Evolutionary conservation across 2,888 invertebrate species (phyloP), one percentile per base, ranked within the genome.

Genomic region (Lithophane ornitopus): DNA sequence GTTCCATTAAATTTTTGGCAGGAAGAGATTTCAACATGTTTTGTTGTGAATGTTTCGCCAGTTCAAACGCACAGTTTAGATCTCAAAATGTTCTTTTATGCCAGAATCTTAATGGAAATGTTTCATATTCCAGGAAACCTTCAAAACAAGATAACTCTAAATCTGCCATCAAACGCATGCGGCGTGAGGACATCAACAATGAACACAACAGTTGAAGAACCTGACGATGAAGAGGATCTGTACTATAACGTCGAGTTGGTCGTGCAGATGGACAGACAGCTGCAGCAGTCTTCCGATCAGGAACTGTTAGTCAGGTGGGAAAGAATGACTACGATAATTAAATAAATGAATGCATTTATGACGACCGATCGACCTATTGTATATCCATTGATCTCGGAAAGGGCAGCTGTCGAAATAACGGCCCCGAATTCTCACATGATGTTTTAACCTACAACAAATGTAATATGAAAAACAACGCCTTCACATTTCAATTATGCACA

Each of bases 261-360:
- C 83, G 95, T 98, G 44, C 98, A 98, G 92, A 98, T 98, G 97
- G 98, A 98, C 89, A 96, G 97, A 78, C 97, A 97, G 89, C 94
- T 98, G 68, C 97, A 98, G 85, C 98, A 98, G 93, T 97, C 97
- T 63, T 97, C 97, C 0, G 98, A 98, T 89, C 97, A 98, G 88
- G 97, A 98, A 88, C 94, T 97, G 70, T 94, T 97, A 22, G 97
- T 98, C 12, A 94, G 95, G 96, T 95, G 83, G 84, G 81, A 3
- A 3, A 22, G 28, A 58, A 70, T 61, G 6, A 22, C 14, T 19
- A 28, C n/a, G n/a, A n/a, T n/a, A n/a, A n/a, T n/a, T 2, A 34
- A 34, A 44, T 41, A 46, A 49, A 41, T 41, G 0, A 69, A 70
- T 39, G 12, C 12, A 34, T 67, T 65, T 19, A 67, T 34, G 4